Conservation (phyloP, 1,140 invertebrate species). For the Onthophagus taurus region DNA sequence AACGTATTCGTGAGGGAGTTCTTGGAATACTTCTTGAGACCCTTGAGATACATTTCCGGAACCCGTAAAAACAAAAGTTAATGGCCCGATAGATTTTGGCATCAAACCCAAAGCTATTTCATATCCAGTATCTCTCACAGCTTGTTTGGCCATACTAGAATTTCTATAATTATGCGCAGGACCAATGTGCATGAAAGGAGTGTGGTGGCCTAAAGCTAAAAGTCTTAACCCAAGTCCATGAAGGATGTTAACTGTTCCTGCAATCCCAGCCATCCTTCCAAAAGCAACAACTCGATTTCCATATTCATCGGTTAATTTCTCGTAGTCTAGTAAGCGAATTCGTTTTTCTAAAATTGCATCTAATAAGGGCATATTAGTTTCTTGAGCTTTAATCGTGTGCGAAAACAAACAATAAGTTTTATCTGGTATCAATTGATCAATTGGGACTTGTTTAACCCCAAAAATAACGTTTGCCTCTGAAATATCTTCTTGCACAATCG, state of each 20-base stretch:
- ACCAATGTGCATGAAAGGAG: conserved; percentile 99
- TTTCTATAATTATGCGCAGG: conserved; percentile 97
- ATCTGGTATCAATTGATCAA: conserved; percentile 86
- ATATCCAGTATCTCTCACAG: conserved; percentile 94
- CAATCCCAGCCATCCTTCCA: conserved; percentile 97
- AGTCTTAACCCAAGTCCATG: conserved; percentile 92
- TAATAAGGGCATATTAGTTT: conserved; percentile 93
- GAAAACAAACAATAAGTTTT: conserved; percentile 99
- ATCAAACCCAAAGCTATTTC: conserved; percentile 95
- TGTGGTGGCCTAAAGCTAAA: conserved; percentile 94
- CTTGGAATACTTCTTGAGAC: conserved; percentile 96
- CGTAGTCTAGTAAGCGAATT: conserved; percentile 95
- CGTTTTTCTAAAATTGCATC: conserved; percentile 94
- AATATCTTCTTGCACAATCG: conserved; percentile 91
- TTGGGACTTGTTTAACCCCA: conserved; percentile 95
- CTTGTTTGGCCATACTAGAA: conserved; percentile 94
- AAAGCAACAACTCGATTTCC: conserved; percentile 94
- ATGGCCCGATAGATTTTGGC: conserved; percentile 95
- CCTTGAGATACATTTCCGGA: conserved; percentile 79
- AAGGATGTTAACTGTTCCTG: conserved; percentile 97
- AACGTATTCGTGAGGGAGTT: conserved; percentile 96
- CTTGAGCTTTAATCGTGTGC: conserved; percentile 98
- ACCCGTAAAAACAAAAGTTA: conserved; percentile 97
- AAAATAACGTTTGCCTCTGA: conserved; percentile 92
- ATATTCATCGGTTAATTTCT: conserved; percentile 83